Evolutionary conservation across 2,113 vertebrate genomes (phyloP), one percentile per base, ranked within the genome.

Genomic region (Sorex araneus): DNA sequence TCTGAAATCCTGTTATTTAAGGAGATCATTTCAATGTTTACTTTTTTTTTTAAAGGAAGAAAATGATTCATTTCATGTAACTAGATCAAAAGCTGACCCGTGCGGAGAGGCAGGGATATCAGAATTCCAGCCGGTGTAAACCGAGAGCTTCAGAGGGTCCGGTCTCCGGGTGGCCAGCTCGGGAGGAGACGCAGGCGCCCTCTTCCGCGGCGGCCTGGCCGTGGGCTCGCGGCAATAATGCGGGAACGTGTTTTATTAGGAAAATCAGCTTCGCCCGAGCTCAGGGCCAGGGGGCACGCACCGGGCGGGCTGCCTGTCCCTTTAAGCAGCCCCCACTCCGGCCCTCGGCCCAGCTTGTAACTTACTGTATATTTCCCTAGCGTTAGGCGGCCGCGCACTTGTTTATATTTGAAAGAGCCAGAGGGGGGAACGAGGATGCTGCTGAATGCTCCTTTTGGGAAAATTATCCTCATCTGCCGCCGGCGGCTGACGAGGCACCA

Each of bases 401-500:
- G 95, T 96, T 97, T 98, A 57, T 96, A 92, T 97, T 97, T 96
- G 94, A 89, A 97, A 96, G 97, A 97, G 97, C 95, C 97, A 94
- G 74, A 96, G 95, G 97, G 97, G 96, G 96, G 93, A 94, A 84
- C 91, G 96, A 96, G 96, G 94, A 89, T 93, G 92, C 96, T 96
- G 91, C 74, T 91, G 89, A 97, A 95, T 97, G 77, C 93, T 96
- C 92, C 92, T 3, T 96, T 97, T 94, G 95, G 95, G 92, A 94
- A 90, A 94, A 95, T 97, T 95, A 97, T 76, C 95, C 79, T 93
- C 90, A 28, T 95, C 96, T 96, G 89, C 95, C 96, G 93, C 95
- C 95, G 95, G 93, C 25, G 79, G 92, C 87, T 97, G 89, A 96
- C 89, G 84, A 95, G 94, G 94, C 93, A 85, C 87, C 25, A 66